Evolutionary conservation across 2,797 vertebrate species (phyloP).

Genomic region (Tiaroga cobitis): DNA sequence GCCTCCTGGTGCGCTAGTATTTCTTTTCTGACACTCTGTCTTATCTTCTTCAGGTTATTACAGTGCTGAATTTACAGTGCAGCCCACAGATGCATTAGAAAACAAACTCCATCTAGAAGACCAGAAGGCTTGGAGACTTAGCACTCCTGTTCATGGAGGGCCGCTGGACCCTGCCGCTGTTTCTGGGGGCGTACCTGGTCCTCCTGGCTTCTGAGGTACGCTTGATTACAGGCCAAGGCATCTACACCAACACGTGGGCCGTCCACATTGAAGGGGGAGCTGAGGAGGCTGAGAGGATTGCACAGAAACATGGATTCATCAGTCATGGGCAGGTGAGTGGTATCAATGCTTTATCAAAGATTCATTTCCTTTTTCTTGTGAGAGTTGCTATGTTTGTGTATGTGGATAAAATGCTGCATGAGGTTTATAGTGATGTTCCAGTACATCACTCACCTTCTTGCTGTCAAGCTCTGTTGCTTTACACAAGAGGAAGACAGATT

Average conservation of each 20-base stretch:
- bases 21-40: constrained; percentile 64
- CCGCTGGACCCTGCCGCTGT: constrained; percentile 82
- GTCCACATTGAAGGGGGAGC: constrained; percentile 76
- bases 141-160: constrained; percentile 88
- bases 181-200: constrained; percentile 83
- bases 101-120: constrained; percentile 38
- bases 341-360: constrained; percentile 21
- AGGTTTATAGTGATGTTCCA: constrained; percentile 1
- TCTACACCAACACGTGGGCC: constrained; percentile 87
- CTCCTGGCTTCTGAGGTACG: constrained; percentile 65
- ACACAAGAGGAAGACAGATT: constrained; percentile 8
- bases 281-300: constrained; percentile 75
- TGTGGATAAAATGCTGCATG: constrained; percentile 17
- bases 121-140: constrained; percentile 63
- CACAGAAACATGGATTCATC: constrained; percentile 82
- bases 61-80: constrained; percentile 28
- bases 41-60: constrained; percentile 72
- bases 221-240: constrained; percentile 64
- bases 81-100: constrained; percentile 44
- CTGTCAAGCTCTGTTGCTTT: constrained; percentile 21
- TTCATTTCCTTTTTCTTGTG: not conserved
- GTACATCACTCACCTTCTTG: constrained; percentile 22
- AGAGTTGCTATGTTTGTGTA: constrained; percentile 5
- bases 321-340: constrained; percentile 80
- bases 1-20: constrained; percentile 50